A percentile compares a stretch with the other conserved stretches of the same genome.
Conservation (phyloP, 2,888 invertebrate genomes). For the Nephrotoma appendiculata region DNA sequence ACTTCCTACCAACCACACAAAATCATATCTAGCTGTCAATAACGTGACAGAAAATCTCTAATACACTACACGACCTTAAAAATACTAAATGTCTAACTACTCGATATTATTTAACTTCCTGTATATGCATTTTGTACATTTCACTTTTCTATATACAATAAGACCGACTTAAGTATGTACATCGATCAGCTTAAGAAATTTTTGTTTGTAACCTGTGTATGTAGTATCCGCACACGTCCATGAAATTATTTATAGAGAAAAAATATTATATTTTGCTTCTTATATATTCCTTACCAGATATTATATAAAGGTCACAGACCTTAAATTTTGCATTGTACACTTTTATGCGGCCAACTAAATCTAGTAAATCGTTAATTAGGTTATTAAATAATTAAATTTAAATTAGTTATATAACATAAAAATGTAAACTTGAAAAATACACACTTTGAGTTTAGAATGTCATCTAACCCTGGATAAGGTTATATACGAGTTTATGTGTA, state of each 20-base stretch:
- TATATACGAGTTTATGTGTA: neutral
- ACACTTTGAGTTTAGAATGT: neutral
- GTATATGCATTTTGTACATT: neutral
- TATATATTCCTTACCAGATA: neutral
- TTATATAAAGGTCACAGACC: conserved; percentile 1
- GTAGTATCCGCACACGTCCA: neutral
- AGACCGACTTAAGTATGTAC: neutral
- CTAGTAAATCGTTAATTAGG: neutral
- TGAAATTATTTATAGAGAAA: neutral
- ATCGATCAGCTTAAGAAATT: neutral
- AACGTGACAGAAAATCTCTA: neutral
- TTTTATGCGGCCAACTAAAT: neutral
- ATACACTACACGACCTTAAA: neutral
- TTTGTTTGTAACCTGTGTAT: neutral
- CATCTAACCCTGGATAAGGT: neutral
- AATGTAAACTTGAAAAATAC: neutral
- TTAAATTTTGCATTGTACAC: neutral
- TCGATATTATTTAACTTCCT: neutral
- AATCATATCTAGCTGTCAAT: neutral
- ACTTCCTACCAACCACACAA: neutral
- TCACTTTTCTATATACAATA: neutral
- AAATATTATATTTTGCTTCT: neutral
- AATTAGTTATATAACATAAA: neutral
- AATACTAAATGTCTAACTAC: neutral
- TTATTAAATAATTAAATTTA: neutral